These are phyloP conservation scores for Celastrina argiolus DNA, from an alignment of 2,888 invertebrate genomes.

Conservation along the genomic window DNA sequence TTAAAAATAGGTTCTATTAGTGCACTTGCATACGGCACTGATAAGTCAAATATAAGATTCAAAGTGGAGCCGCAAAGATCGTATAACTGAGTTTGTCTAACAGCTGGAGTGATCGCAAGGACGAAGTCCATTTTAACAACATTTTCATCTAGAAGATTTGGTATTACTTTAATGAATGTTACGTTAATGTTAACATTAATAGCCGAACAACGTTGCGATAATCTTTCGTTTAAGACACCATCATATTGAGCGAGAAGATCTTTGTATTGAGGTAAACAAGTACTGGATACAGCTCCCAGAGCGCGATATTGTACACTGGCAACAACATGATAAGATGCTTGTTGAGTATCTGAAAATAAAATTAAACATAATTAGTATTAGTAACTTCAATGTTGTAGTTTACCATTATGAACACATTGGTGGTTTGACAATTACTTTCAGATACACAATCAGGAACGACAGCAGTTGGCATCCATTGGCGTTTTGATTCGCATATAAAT, in stretches of 20 bases:
- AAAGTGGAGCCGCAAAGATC: constrained; percentile 96
- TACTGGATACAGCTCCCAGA: constrained; percentile 91
- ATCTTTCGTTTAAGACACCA: constrained; percentile 84
- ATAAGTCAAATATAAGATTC: constrained; percentile 94
- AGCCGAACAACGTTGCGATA: constrained; percentile 95
- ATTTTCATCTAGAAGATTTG: constrained; percentile 90
- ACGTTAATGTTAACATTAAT: constrained; percentile 97
- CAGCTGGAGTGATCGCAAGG: constrained; percentile 90
- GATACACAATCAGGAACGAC: constrained; percentile 97
- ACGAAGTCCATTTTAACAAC: constrained; percentile 94
- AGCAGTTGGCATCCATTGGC: constrained; percentile 90
- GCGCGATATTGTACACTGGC: constrained; percentile 92
- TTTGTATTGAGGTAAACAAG: constrained; percentile 91
- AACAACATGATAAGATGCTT: constrained; percentile 95
- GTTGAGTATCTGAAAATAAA: constrained; percentile 89
- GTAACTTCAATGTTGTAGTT: background rate
- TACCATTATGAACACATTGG: background rate
- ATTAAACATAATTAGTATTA: constrained; percentile 26
- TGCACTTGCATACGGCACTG: constrained; percentile 94
- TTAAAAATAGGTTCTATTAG: constrained; percentile 93
- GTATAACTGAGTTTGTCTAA: constrained; percentile 93
- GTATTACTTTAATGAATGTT: constrained; percentile 89
- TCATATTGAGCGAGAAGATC: constrained; percentile 90
- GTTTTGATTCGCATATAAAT: constrained; percentile 88
- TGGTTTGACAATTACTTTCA: constrained; percentile 80